phyloP scores from a whole-genome alignment of 1,140 invertebrate genomes.

The Lasioglossum albipes region DNA sequence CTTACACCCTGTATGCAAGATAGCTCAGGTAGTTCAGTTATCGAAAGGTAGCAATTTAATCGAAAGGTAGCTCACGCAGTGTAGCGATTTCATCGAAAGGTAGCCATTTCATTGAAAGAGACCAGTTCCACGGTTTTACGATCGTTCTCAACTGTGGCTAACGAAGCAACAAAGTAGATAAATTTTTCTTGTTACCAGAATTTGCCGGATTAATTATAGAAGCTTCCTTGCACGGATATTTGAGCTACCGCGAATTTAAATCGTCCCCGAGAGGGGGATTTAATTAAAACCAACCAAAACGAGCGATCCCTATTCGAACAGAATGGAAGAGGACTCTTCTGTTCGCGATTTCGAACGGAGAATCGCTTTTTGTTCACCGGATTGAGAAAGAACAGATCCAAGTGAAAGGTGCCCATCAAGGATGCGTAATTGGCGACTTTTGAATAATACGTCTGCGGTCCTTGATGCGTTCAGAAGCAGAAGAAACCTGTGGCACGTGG shows the following conservation, averaged over 20 bases:
- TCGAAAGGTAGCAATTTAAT: too few relatives aligned
- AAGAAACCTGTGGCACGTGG: neutral
- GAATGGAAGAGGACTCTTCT: neutral
- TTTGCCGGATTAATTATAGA: neutral
- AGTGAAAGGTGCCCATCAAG: conserved; percentile 15
- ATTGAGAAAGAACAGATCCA: conserved; percentile 8
- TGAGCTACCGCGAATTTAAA: neutral
- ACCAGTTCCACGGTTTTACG: neutral
- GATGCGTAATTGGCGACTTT: neutral
- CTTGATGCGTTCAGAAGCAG: neutral
- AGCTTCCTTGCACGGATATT: neutral
- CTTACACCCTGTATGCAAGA: too few relatives aligned
- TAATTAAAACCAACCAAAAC: neutral
- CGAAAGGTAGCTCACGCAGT: neutral
- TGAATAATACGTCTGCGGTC: neutral
- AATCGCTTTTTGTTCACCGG: neutral
- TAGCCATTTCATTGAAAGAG: neutral
- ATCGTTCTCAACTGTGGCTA: neutral
- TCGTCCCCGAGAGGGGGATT: neutral
- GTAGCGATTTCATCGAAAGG: neutral
- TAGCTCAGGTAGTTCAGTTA: too few relatives aligned
- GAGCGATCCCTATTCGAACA: neutral
- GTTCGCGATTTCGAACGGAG: neutral
- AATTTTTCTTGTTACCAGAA: neutral
- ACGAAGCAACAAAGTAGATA: conserved; percentile 8